These are phyloP conservation scores for Plodia interpunctella DNA, from an alignment of 1,140 invertebrate species.

Conservation along the genomic window DNA sequence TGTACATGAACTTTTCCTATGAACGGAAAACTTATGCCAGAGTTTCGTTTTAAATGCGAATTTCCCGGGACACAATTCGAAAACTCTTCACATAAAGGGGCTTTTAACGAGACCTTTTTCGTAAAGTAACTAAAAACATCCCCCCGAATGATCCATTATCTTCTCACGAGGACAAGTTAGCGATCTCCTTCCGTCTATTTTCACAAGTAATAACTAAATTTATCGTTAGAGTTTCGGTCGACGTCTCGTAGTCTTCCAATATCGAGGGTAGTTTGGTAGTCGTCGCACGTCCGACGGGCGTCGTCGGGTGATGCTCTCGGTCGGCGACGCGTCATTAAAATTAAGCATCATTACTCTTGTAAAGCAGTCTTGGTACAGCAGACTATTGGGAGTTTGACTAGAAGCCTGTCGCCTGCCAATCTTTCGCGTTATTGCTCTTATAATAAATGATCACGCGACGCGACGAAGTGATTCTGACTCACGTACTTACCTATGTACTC, in stretches of 20 bases:
- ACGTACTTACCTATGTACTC: no score
- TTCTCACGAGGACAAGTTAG: constrained; percentile 74
- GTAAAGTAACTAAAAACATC: constrained; percentile 66
- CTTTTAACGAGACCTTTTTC: constrained; percentile 67
- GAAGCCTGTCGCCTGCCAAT: constrained; percentile 53
- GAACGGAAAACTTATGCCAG: constrained; percentile 27
- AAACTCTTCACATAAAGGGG: constrained; percentile 67
- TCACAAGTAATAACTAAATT: constrained; percentile 77
- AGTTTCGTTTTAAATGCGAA: constrained; percentile 33
- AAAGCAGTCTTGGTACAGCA: constrained; percentile 56
- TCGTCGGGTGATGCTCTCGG: constrained; percentile 40
- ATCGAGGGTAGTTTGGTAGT: constrained; percentile 54
- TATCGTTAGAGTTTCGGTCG: constrained; percentile 71
- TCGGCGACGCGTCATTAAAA: constrained; percentile 73
- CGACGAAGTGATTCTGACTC: constrained; percentile 19
- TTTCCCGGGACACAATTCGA: constrained; percentile 47
- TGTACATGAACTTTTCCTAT: constrained; percentile 29
- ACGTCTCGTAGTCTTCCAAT: constrained; percentile 65
- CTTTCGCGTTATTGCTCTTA: constrained; percentile 49
- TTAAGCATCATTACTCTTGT: constrained; percentile 75
- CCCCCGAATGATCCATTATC: constrained; percentile 74
- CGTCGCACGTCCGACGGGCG: constrained; percentile 54
- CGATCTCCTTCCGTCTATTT: constrained; percentile 76
- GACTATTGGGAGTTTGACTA: constrained; percentile 60
- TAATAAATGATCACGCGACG: constrained; percentile 55